Base-by-base conservation (phyloP, 2,888 invertebrate genomes). In the Sturmia bella region DNA sequence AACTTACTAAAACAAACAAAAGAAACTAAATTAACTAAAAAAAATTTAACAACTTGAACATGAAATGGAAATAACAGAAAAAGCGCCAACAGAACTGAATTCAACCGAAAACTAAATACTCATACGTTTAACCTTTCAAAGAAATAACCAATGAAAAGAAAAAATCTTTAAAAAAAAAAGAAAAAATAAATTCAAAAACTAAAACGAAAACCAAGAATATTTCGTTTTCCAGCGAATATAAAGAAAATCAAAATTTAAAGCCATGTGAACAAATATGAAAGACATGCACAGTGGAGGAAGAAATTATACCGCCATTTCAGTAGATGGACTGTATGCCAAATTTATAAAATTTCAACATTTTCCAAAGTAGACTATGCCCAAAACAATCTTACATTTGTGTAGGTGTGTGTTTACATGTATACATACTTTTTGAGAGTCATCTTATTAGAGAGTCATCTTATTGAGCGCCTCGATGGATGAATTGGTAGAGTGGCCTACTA, bases 111-210 rank as follows among this genome's bases (percentile, higher is more conserved):
- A 54, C 76, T 61, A 43, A 59, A 69, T 52, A 17, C 57, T 68
- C 68, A 12, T 59, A 68, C 50, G 56, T 72, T 78, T 72, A 66
- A 78, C 72, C 66, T 72, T 66, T 59, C 50, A 27, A 59, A 68
- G 32, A 61, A 69, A 32, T 13, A 64, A 72, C 43, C 19, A 69
- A 27, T 52, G 39, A 39, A 21, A 43, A 63, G 19, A 43, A 12
- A 37, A 37, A 32, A 73, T 12, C 13, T 32, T 15, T n/a, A 43
- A 69, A 24, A 27, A 12, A 32, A 21, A 50, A 41, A 15, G 59
- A 73, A 27, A 17, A 12, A 7, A 27, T 27, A 9, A 17, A n/a
- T n/a, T 27, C 21, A 56, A 24, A 19, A 21, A 64, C 17, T 39
- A 19, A 64, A 56, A 39, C 52, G 32, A 32, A 52, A 37, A 13